Conservation (phyloP, 2,797 vertebrate species). For the Poeciliopsis presidionis region DNA sequence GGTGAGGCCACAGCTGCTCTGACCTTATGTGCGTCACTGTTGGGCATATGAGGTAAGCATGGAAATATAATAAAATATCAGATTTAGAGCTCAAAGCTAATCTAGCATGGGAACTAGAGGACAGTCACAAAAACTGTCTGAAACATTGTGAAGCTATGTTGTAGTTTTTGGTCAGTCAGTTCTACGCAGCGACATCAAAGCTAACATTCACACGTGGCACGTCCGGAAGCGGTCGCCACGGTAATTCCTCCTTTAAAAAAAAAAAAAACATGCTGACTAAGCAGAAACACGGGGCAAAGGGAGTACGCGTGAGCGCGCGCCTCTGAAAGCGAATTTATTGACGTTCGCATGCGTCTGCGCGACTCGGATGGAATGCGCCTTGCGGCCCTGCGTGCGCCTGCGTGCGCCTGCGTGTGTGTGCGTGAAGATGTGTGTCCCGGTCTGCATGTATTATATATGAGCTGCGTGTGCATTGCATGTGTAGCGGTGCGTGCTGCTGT, state of each 20-base stretch:
- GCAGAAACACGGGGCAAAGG: neutral
- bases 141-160: neutral
- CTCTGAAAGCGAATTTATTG: neutral
- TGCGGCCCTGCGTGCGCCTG: neutral
- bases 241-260: neutral
- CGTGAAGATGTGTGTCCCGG: constrained; percentile 2
- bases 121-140: neutral
- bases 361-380: neutral
- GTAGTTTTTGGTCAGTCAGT: neutral
- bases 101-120: neutral
- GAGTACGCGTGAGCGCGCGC: neutral
- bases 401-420: too few species aligned
- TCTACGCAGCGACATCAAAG: neutral
- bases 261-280: neutral
- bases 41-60: neutral
- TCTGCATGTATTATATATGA: neutral
- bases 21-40: neutral
- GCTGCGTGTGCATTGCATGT: neutral
- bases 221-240: neutral
- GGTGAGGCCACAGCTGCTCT: neutral
- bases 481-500: constrained; percentile 1
- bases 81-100: neutral
- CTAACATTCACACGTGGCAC: neutral
- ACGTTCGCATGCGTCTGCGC: neutral
- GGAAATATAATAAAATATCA: neutral